phyloP scores from a whole-genome alignment of 2,888 invertebrate species.

The Macrostomum cliftonense region DNA sequence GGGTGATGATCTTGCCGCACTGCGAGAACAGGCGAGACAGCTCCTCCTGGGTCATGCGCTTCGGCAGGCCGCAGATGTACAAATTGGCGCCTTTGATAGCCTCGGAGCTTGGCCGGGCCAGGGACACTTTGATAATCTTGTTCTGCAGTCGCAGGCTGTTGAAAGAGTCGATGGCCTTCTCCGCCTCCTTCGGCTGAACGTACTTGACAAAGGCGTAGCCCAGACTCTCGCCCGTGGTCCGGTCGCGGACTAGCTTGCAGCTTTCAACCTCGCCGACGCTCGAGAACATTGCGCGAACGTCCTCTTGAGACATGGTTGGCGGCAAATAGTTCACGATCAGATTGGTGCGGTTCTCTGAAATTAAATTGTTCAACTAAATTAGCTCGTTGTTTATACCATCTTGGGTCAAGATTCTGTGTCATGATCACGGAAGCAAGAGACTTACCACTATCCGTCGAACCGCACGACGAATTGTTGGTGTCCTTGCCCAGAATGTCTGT shows the following conservation, averaged over 20 bases:
- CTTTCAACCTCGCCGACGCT: constrained; percentile 97
- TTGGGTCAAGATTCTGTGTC: no score
- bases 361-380: no score
- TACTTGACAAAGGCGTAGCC: constrained; percentile 99
- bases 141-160: constrained; percentile 94
- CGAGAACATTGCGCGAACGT: constrained; percentile 86
- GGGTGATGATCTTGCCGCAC: constrained; percentile 38
- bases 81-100: constrained; percentile 39
- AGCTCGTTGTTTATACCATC: no score
- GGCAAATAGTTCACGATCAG: constrained; percentile 98
- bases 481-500: no score
- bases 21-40: constrained; percentile 37
- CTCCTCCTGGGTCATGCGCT: constrained; percentile 37
- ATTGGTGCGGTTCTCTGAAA: constrained; percentile 73
- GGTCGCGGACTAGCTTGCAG: constrained; percentile 95
- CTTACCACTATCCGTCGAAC: no score
- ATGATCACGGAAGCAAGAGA: no score
- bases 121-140: constrained; percentile 74
- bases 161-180: constrained; percentile 89
- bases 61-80: constrained; percentile 38
- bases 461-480: no score
- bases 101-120: constrained; percentile 38
- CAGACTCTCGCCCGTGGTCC: constrained; percentile 86
- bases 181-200: constrained; percentile 85
- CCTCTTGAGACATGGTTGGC: constrained; percentile 98